Percentiles rank a stretch among this genome's conserved stretches.
phyloP scores from a whole-genome alignment of 1,140 invertebrate species.

The Bombus sibiricus region DNA sequence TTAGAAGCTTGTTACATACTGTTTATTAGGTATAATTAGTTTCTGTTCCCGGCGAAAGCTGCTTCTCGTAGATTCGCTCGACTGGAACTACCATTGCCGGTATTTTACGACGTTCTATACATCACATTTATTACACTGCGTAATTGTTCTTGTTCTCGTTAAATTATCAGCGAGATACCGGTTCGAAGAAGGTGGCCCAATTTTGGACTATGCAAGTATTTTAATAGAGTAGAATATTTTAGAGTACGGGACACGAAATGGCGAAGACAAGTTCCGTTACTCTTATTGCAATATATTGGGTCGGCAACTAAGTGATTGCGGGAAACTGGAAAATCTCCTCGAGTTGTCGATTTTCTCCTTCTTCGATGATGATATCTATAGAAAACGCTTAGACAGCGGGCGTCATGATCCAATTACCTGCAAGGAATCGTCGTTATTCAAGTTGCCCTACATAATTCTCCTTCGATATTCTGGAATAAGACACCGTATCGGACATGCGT shows the following conservation, averaged over 20 bases:
- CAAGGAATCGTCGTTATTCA: conserved; percentile 19
- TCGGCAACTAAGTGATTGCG: no score
- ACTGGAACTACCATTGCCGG: neutral
- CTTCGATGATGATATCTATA: neutral
- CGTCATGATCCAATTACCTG: conserved; percentile 22
- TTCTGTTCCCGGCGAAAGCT: neutral
- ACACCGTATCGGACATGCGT: neutral
- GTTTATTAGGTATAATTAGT: conserved; percentile 5
- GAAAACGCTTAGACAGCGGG: neutral
- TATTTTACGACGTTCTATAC: neutral
- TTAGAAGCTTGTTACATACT: neutral
- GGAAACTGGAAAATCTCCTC: neutral
- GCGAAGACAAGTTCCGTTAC: neutral
- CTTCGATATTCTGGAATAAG: neutral
- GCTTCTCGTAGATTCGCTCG: neutral
- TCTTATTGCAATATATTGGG: no score
- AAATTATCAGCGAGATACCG: neutral
- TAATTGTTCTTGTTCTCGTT: neutral
- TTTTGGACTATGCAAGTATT: neutral
- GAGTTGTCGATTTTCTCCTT: neutral
- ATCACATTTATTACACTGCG: no score
- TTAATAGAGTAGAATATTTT: no score
- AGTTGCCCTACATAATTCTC: neutral
- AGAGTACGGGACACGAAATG: neutral
- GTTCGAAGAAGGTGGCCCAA: no score